Percentiles rank a stretch among this genome's conserved stretches.
Evolutionary conservation across 2,113 vertebrate genomes (phyloP).

Genomic region (Paramormyrops kingsleyae): DNA sequence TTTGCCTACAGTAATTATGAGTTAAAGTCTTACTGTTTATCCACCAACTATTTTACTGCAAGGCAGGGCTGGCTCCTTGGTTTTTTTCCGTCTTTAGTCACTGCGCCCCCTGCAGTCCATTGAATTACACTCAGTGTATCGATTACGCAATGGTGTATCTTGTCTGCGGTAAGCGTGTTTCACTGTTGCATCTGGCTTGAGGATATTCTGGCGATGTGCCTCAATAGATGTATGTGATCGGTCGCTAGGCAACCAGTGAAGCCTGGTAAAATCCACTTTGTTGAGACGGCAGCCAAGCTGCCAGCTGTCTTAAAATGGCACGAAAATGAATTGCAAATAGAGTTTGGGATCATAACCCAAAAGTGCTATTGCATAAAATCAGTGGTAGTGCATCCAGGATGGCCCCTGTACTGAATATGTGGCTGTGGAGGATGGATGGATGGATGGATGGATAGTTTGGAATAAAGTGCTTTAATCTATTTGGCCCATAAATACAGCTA

Average conservation of each 20-base stretch:
- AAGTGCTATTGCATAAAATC: not conserved
- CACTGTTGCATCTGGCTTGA: not conserved
- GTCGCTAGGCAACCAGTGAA: constrained; percentile 2
- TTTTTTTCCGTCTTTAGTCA: not conserved
- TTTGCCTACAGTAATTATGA: not conserved
- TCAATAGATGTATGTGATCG: not conserved
- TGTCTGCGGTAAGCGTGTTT: not conserved
- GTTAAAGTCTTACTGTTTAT: not conserved
- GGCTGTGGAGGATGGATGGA: not conserved
- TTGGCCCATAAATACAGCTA: not conserved
- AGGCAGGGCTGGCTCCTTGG: not conserved
- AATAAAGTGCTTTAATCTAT: not conserved
- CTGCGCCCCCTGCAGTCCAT: not conserved
- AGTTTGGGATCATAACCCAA: not conserved
- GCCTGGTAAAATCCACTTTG: not conserved
- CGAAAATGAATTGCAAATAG: constrained; percentile 1
- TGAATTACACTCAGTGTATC: not conserved
- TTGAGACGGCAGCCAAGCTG: not conserved
- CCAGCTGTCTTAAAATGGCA: not conserved
- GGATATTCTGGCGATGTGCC: not conserved
- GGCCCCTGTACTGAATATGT: not conserved
- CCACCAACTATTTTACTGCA: not conserved
- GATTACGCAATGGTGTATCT: not conserved
- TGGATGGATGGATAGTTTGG: not conserved
- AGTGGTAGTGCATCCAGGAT: not conserved